A percentile compares a stretch with the other conserved stretches of the same genome.
These are phyloP conservation scores for Lutjanus campechanus DNA, from an alignment of 2,797 vertebrate genomes.

Conservation along the genomic window DNA sequence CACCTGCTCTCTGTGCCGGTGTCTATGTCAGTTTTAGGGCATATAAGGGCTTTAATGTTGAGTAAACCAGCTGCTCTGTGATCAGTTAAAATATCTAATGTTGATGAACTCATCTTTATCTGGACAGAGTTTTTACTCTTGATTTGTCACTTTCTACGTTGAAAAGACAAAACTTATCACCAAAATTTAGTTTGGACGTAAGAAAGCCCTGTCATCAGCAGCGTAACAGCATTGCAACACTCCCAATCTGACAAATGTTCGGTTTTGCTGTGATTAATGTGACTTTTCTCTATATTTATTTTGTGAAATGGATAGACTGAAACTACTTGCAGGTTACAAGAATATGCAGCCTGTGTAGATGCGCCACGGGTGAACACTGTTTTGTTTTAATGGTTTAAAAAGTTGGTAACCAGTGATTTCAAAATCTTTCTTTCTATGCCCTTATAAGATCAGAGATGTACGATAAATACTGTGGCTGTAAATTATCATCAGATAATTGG, in stretches of 20 bases:
- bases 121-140: neutral
- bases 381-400: neutral
- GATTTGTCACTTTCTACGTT: neutral
- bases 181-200: no score
- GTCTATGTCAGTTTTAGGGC: neutral
- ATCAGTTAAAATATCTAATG: neutral
- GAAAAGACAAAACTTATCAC: neutral
- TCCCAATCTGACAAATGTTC: neutral
- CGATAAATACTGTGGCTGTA: no score
- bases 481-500: no score
- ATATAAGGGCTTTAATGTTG: neutral
- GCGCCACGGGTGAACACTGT: neutral
- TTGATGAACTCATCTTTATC: neutral
- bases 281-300: neutral
- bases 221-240: no score
- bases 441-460: neutral
- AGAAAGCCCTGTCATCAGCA: no score
- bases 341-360: neutral
- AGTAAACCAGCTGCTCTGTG: constrained; percentile 9
- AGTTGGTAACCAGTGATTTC: neutral
- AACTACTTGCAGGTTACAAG: neutral
- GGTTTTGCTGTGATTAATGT: neutral
- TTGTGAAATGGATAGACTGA: neutral
- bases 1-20: no score
- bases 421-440: neutral